Conservation (phyloP, 2,888 invertebrate species). For the Cryptus armator region DNA sequence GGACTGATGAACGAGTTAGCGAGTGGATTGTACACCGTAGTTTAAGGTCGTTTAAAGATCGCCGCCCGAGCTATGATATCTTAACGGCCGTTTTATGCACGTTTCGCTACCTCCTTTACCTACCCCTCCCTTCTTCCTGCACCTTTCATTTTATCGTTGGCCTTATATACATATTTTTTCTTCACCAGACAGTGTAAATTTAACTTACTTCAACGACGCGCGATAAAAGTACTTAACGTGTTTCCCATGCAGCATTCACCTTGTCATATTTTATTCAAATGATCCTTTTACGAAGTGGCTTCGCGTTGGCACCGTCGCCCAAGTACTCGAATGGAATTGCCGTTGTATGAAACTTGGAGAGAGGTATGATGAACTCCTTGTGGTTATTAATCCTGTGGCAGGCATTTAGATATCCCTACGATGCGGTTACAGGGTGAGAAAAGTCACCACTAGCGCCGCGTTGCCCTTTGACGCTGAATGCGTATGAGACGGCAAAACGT, state of each 20-base stretch:
- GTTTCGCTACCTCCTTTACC: background rate
- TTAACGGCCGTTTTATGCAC: conserved; percentile 18
- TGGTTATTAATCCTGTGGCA: background rate
- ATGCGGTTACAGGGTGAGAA: too few relatives aligned
- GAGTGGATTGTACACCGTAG: background rate
- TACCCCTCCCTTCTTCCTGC: background rate
- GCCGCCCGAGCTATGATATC: background rate
- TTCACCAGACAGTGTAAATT: conserved; percentile 2
- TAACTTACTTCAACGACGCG: conserved; percentile 6
- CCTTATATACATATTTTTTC: background rate
- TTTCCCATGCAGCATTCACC: background rate
- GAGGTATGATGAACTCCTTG: background rate
- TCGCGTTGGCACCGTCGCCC: background rate
- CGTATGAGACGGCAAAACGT: too few relatives aligned
- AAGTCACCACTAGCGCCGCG: too few relatives aligned
- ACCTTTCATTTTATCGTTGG: background rate
- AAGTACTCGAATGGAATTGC: background rate
- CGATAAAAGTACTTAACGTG: background rate
- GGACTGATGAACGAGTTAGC: background rate
- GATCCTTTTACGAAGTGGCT: background rate
- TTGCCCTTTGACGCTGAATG: too few relatives aligned
- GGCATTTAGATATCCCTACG: too few relatives aligned
- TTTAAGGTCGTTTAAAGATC: background rate
- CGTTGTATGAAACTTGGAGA: background rate
- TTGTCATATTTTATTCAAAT: conserved; percentile 10